Evolutionary conservation across 2,113 vertebrate genomes (phyloP), one percentile per base, ranked within the genome.

Genomic region (Dinomys branickii): DNA sequence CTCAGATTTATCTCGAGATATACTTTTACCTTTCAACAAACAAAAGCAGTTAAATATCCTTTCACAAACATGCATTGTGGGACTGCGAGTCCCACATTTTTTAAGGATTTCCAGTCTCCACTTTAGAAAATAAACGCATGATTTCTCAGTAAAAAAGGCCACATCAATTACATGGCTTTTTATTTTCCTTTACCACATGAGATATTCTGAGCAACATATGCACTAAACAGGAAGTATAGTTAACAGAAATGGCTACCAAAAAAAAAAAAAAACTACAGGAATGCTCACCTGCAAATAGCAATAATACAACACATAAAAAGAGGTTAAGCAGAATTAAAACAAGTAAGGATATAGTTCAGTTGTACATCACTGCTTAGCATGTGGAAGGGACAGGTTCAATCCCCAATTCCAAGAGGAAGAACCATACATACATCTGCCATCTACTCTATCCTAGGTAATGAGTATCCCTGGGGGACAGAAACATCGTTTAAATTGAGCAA

Each of bases 131-230:
- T 20, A 61, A 84, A 85, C 14, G 13, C 17, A 89, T 50, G 61
- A 84, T 52, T 93, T 97, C 89, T 97, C 61, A 92, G 65, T 44
- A 96, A 35, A 95, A 92, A 95, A 94, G 58, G 24, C 85, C 88
- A 91, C 85, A 88, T 67, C 52, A 92, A 54, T 41, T 52, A 94
- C n/a, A 61, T 1, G 47, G 73, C n/a, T 90, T 88, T 88, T 88
- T 81, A 44, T 58, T 89, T 28, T 89, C 90, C 77, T 90, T 94
- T 50, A 96, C 88, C 84, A 95, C 81, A 78, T 63, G 30, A 94
- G 56, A 69, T 35, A n/a, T 73, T 89, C 77, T 93, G 84, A 88
- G 75, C 52, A 50, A 59, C 54, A 65, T 41, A 69, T 8, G 65
- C 41, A 59, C 38, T 59, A 81, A 59, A 24, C 54, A 59, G 75